These are phyloP conservation scores for Notolepis coatsorum DNA, from an alignment of 2,797 vertebrate species.

Conservation along the genomic window DNA sequence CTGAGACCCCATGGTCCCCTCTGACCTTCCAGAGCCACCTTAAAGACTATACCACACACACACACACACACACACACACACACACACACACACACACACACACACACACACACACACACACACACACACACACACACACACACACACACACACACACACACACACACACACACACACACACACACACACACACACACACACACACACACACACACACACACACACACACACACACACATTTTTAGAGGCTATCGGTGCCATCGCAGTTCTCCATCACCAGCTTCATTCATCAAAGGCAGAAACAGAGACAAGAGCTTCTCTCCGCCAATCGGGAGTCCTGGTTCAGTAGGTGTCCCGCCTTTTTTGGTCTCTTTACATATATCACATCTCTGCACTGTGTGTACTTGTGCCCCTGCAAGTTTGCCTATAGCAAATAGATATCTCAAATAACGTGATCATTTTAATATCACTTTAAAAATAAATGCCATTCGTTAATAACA, in stretches of 20 bases:
- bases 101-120: neutral
- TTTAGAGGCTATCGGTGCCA: slow-evolving; percentile 35
- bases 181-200: neutral
- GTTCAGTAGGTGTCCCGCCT: neutral
- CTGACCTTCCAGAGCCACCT: slow-evolving; percentile 17
- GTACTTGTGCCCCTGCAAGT: neutral
- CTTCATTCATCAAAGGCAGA: slow-evolving; percentile 41
- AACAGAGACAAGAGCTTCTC: neutral
- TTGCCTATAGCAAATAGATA: neutral
- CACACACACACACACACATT: slow-evolving; percentile 1
- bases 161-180: neutral
- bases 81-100: neutral
- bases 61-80: slow-evolving; percentile 1
- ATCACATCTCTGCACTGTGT: neutral
- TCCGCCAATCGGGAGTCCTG: slow-evolving; percentile 15
- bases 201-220: neutral
- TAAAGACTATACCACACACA: slow-evolving; percentile 3
- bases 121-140: neutral
- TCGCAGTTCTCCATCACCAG: slow-evolving; percentile 38
- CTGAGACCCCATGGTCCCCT: slow-evolving; percentile 43
- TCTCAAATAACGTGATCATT: neutral
- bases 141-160: neutral
- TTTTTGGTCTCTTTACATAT: neutral
- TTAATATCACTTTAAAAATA: too few relatives aligned
- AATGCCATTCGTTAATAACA: neutral